phyloP scores from a whole-genome alignment of 2,113 vertebrate species.

The Mus spicilegus region DNA sequence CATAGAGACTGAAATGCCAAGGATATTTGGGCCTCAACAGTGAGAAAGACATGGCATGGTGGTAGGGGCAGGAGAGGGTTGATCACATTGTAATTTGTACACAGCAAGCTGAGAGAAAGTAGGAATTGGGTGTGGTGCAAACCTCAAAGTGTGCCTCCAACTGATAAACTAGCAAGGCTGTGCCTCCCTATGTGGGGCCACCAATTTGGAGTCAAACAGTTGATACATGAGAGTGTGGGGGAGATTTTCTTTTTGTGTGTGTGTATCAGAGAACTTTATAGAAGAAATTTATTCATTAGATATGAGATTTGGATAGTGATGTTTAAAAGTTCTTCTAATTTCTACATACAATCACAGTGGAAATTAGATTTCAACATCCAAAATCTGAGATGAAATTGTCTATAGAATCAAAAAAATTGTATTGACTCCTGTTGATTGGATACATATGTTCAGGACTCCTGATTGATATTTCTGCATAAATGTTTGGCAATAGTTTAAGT shows the following conservation, averaged over 20 bases:
- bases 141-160: not conserved
- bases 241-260: too few relatives aligned
- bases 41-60: too few relatives aligned
- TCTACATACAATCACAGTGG: constrained; percentile 30
- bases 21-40: too few relatives aligned
- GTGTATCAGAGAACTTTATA: constrained; percentile 20
- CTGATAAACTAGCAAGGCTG: not conserved
- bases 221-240: not conserved
- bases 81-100: not conserved
- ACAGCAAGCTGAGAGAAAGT: not conserved
- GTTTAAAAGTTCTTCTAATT: constrained; percentile 34
- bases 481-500: constrained; percentile 35
- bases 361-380: not conserved
- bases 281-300: constrained; percentile 48
- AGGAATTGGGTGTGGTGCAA: not conserved
- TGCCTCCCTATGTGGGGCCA: not conserved
- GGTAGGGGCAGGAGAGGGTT: not conserved
- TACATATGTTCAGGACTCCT: not conserved
- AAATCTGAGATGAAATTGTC: not conserved
- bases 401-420: constrained; percentile 8
- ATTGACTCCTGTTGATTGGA: not conserved
- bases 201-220: not conserved
- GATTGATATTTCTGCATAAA: constrained; percentile 22
- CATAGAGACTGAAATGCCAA: too few relatives aligned
- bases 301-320: not conserved